Base-by-base conservation (phyloP, 2,888 invertebrate species). In the Cephus rjabovi region DNA sequence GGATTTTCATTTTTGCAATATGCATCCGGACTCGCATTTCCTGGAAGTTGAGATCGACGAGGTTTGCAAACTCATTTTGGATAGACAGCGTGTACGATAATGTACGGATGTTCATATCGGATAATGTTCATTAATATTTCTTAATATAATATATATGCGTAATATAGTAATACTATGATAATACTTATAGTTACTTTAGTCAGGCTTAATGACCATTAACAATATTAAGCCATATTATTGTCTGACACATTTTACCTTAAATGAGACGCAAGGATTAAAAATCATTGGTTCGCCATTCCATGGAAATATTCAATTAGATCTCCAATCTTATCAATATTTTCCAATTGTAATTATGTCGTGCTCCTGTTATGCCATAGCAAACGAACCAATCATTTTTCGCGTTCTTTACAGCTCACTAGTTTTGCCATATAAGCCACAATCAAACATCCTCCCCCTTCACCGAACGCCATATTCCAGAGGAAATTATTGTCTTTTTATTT, bases 221-320 rank as follows among this genome's bases (percentile, higher is more conserved):
- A 77, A 73, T 80, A 79, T 79, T 78, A 83, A 79, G 83, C 82
- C 78, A 78, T 75, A 79, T 84, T 84, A 84, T 84, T 84, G 84
- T 84, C 84, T 80, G 82, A 83, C 83, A 83, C 83, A 81, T 81
- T 83, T 83, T 77, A 76, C 23, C 75, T 78, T 78, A 76, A 37
- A 35, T 68, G 73, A 77, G 77, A 40, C 33, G 76, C 35, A 34
- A 68, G 73, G 34, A 31, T 68, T 35, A 68, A 69, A 30, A 69
- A 69, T 69, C 33, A 69, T 75, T n/a, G 40, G 69, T 68, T 68
- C 75, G 56, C 1, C 56, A 56, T 56, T 23, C 56, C 23, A 56
- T 56, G 56, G 2, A 23, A 56, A 56, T 56, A 23, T 23, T 23
- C 9, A 23, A 40, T 40, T 40, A 9, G 6, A 56, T 56, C 56